Conservation (phyloP, 2,797 vertebrate species). For the Ciconia nigra region DNA sequence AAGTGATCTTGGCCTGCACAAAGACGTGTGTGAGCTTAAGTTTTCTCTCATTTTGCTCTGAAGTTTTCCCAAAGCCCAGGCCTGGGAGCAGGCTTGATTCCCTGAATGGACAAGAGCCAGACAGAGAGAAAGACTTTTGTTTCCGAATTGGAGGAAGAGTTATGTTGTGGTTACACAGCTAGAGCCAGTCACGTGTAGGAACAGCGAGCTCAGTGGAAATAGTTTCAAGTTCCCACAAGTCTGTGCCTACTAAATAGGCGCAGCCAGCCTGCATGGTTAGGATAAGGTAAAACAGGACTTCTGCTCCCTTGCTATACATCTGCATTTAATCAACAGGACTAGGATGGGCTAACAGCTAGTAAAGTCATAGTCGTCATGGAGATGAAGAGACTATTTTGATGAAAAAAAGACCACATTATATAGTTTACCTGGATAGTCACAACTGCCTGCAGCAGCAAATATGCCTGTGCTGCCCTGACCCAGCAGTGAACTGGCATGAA, state of each 20-base stretch:
- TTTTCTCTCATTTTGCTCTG: not conserved
- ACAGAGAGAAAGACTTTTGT: not conserved
- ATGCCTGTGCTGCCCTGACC: not conserved
- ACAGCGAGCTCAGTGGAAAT: not conserved
- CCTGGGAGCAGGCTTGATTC: not conserved
- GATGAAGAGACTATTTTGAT: not conserved
- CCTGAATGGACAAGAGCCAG: not conserved
- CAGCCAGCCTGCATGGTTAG: not conserved
- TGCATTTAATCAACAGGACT: not conserved
- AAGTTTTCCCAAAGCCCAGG: not conserved
- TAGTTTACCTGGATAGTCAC: not conserved
- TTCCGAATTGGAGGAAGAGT: not conserved
- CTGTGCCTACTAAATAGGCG: not conserved
- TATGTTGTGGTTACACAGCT: not conserved
- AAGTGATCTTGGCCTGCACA: not conserved
- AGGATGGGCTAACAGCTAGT: not conserved
- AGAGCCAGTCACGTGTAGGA: fast-evolving
- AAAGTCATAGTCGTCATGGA: not conserved
- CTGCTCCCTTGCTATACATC: not conserved
- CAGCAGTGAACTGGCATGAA: not conserved
- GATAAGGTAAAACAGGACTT: not conserved
- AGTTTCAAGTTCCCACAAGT: not conserved
- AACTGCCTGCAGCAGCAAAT: not conserved
- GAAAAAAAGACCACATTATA: not conserved
- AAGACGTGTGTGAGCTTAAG: not conserved